These are phyloP conservation scores for Thaumatotibia leucotreta DNA, from an alignment of 1,140 invertebrate species.

Conservation along the genomic window DNA sequence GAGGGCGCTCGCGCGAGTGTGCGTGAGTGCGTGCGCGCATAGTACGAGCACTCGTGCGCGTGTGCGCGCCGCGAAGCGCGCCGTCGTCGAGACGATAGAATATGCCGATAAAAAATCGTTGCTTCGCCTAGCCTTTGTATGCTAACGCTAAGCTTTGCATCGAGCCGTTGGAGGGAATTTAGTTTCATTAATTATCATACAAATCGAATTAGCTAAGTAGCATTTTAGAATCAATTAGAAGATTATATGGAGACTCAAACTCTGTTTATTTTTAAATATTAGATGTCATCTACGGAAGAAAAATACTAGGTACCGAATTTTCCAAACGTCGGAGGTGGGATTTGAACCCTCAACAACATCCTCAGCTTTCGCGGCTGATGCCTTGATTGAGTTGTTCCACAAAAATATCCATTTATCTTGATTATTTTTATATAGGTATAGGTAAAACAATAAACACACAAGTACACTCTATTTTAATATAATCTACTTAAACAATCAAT, in stretches of 20 bases:
- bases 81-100: constrained; percentile 37
- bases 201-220: constrained; percentile 50
- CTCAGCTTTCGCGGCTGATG: no score
- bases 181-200: constrained; percentile 56
- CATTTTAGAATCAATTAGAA: no score
- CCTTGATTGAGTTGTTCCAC: no score
- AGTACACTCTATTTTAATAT: no score
- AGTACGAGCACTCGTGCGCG: constrained; percentile 17
- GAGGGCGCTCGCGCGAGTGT: constrained; percentile 52
- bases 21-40: constrained; percentile 62
- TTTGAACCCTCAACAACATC: no score
- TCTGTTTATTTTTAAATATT: no score
- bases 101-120: constrained; percentile 66
- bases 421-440: no score
- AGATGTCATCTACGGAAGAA: no score
- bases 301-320: constrained; percentile 15
- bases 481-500: background rate
- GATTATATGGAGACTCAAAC: no score
- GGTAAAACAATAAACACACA: no score
- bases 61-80: constrained; percentile 34
- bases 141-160: constrained; percentile 63
- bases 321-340: no score
- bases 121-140: constrained; percentile 61
- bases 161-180: constrained; percentile 45
- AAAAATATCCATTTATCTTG: no score